phyloP scores from a whole-genome alignment of 2,797 vertebrate species.

The Scolopax rusticola region DNA sequence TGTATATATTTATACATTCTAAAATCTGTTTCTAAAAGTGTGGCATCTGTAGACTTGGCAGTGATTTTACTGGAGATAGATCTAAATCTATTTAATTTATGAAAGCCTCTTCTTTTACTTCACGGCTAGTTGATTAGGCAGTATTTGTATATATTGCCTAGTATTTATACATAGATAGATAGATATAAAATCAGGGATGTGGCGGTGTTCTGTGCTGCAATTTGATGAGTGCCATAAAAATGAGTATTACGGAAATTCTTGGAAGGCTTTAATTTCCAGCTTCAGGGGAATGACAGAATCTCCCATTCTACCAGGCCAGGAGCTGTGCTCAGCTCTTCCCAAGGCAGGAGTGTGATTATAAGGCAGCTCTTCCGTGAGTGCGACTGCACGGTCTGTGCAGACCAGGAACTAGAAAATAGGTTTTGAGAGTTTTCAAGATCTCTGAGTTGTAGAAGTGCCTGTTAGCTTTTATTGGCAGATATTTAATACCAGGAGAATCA shows the following conservation, averaged over 20 bases:
- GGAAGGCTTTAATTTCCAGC: not conserved
- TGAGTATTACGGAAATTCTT: not conserved
- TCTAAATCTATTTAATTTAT: conserved; percentile 3
- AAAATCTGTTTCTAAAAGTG: conserved; percentile 64
- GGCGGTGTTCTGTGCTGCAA: not conserved
- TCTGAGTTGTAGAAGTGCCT: not conserved
- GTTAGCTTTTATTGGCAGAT: not conserved
- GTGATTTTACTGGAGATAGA: conserved; percentile 10
- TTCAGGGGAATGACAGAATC: not conserved
- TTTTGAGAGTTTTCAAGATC: not conserved
- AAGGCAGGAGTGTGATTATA: not conserved
- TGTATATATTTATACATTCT: conserved; percentile 56
- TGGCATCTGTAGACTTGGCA: conserved; percentile 67
- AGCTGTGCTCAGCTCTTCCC: not conserved
- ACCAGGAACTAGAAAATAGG: not conserved
- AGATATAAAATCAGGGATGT: not conserved
- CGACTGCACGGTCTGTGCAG: not conserved
- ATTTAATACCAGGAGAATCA: not conserved
- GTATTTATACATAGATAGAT: not conserved
- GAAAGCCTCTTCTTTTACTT: not conserved
- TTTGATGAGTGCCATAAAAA: not conserved
- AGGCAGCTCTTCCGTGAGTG: not conserved
- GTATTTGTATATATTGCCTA: not conserved
- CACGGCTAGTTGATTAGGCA: not conserved
- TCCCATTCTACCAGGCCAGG: not conserved